Evolutionary conservation across 2,797 vertebrate species (phyloP), one percentile per base, ranked within the genome.

Genomic region (Rhyacichthys aspro): DNA sequence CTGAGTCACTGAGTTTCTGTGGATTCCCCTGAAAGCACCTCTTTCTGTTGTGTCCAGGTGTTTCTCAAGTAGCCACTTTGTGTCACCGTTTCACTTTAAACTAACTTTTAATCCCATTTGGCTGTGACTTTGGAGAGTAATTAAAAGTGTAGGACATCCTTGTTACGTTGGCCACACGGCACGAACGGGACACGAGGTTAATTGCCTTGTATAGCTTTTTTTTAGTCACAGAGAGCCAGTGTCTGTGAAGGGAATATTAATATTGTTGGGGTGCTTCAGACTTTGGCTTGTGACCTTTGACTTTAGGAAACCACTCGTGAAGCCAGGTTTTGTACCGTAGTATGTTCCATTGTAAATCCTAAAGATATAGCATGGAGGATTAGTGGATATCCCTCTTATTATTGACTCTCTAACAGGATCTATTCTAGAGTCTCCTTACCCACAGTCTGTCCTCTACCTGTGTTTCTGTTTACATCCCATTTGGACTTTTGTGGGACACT

Each of bases 111-210:
- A 86, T 84, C 76, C 68, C 15, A 17, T 53, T 36, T 18, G 43
- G 61, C 4, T 0, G 57, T 8, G 18, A 79, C 79, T 77, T 67
- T 67, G 59, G 58, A 74, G 70, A 79, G 55, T 86, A 86, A 89
- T 87, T 87, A 89, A 85, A 79, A 72, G 60, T 63, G 55, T 63
- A 48, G 77, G 73, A 78, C 63, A 67, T 70, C 57, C 73, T 52
- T 8, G 70, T 84, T 80, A 79, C 65, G 73, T 70, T 66, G 67
- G 54, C 73, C 58, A 55, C 77, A 67, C 74, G 54, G 88, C 79
- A 81, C 67, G 48, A 72, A 63, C 59, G 36, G 72, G 74, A 87
- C 82, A 43, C 41, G 63, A 82, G 84, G 86, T 90, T 88, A 89
- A 89, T 90, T 87, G 78, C 85, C 82, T 81, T 59, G 67, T 77